These are phyloP conservation scores for Leucophenga maculata DNA, from an alignment of 2,888 invertebrate genomes.

Conservation along the genomic window DNA sequence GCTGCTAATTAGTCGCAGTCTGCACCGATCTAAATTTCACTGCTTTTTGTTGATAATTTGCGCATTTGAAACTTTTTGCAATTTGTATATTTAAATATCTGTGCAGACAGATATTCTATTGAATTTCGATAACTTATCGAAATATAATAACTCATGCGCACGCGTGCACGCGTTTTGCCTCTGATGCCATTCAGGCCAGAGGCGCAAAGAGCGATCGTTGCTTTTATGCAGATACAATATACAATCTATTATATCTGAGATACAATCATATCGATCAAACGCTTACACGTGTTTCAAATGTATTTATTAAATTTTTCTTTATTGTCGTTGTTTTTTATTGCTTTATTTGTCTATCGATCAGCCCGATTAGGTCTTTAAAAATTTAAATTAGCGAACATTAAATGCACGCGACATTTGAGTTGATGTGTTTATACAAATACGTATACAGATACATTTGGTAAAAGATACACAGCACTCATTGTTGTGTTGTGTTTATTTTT, in stretches of 20 bases:
- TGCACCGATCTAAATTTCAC: neutral
- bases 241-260: neutral
- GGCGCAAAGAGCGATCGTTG: neutral
- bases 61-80: no score
- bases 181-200: slow-evolving; percentile 39
- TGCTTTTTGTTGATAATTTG: no score
- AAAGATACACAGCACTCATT: no score
- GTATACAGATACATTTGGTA: neutral
- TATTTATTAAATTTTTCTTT: slow-evolving; percentile 37
- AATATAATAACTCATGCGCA: slow-evolving; percentile 56
- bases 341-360: slow-evolving; percentile 56
- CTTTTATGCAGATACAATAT: neutral
- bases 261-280: neutral
- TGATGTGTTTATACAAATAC: neutral
- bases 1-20: neutral
- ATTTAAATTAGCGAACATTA: slow-evolving; percentile 59
- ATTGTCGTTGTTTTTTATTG: slow-evolving; percentile 6
- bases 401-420: slow-evolving; percentile 53
- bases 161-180: slow-evolving; percentile 44
- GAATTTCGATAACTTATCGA: neutral
- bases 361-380: slow-evolving; percentile 47
- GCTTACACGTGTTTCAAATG: slow-evolving; percentile 62
- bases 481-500: neutral
- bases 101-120: neutral
- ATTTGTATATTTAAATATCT: no score